Evolutionary conservation across 2,888 invertebrate species (phyloP).

Genomic region (Trissolcus japonicus): DNA sequence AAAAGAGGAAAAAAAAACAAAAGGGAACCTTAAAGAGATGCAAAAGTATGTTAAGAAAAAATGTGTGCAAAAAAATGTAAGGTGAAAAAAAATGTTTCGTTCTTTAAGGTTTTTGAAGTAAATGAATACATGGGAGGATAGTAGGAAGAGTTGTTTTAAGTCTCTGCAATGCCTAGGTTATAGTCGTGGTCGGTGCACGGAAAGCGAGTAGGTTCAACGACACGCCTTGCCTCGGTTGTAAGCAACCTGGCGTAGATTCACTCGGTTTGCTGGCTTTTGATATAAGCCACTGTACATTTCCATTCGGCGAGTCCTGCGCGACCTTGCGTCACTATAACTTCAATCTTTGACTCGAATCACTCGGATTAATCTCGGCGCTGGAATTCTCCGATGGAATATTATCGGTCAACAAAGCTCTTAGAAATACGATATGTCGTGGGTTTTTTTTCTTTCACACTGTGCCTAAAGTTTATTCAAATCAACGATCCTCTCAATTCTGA

Average conservation of each 20-base stretch:
- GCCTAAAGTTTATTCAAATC: constrained; percentile 49
- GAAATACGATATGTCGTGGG: constrained; percentile 27
- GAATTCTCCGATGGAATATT: constrained; percentile 46
- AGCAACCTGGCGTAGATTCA: constrained; percentile 73
- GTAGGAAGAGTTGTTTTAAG: constrained; percentile 63
- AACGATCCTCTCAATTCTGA: constrained; percentile 28
- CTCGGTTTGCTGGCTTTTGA: constrained; percentile 66
- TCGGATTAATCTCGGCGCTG: constrained; percentile 39
- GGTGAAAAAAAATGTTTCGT: constrained; percentile 3
- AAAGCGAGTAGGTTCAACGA: constrained; percentile 71
- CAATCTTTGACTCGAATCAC: constrained; percentile 44
- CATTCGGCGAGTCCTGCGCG: constrained; percentile 31
- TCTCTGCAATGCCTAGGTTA: constrained; percentile 49
- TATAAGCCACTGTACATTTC: constrained; percentile 65
- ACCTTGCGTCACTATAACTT: constrained; percentile 51
- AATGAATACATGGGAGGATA: constrained; percentile 21
- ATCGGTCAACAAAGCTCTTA: constrained; percentile 38
- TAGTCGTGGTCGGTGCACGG: constrained; percentile 59
- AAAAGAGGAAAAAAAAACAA: constrained; percentile 1
- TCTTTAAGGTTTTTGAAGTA: constrained; percentile 1
- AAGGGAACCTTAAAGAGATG: constrained; percentile 24
- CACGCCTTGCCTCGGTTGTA: constrained; percentile 74
- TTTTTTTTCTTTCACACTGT: constrained; percentile 10
- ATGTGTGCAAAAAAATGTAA: too few relatives aligned
- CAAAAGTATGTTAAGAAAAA: background rate